A percentile compares a stretch with the other conserved stretches of the same genome.
These are phyloP conservation scores for Nibea albiflora DNA, from an alignment of 2,113 vertebrate genomes.

Conservation along the genomic window DNA sequence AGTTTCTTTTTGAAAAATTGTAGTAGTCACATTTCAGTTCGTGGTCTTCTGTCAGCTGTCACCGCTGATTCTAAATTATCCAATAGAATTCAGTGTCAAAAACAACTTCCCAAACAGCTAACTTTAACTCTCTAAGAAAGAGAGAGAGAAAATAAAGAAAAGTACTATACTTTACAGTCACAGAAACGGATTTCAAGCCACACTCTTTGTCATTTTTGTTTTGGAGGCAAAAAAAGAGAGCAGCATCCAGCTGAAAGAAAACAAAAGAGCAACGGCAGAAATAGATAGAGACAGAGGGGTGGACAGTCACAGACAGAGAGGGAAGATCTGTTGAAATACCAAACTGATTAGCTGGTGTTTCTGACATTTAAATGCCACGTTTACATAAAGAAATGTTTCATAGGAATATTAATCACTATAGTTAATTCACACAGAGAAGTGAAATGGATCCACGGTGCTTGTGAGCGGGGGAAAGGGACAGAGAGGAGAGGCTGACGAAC, in stretches of 20 bases:
- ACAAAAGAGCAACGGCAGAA: constrained; percentile 53
- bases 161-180: neutral
- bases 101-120: neutral
- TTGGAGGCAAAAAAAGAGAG: constrained; percentile 26
- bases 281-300: constrained; percentile 60
- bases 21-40: neutral
- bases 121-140: no score
- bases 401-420: constrained; percentile 74
- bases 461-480: constrained; percentile 17
- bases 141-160: neutral
- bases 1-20: neutral
- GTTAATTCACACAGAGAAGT: constrained; percentile 60
- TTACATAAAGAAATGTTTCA: constrained; percentile 78
- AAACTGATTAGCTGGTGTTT: constrained; percentile 75
- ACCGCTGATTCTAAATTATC: neutral
- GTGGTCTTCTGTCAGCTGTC: neutral
- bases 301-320: constrained; percentile 59
- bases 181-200: constrained; percentile 15
- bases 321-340: constrained; percentile 75
- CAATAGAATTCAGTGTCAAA: neutral
- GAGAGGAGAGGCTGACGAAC: neutral
- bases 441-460: constrained; percentile 35
- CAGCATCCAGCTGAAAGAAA: constrained; percentile 35
- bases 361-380: constrained; percentile 84
- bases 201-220: constrained; percentile 13